Conservation (phyloP, 2,797 vertebrate species). For the Channa striata region DNA sequence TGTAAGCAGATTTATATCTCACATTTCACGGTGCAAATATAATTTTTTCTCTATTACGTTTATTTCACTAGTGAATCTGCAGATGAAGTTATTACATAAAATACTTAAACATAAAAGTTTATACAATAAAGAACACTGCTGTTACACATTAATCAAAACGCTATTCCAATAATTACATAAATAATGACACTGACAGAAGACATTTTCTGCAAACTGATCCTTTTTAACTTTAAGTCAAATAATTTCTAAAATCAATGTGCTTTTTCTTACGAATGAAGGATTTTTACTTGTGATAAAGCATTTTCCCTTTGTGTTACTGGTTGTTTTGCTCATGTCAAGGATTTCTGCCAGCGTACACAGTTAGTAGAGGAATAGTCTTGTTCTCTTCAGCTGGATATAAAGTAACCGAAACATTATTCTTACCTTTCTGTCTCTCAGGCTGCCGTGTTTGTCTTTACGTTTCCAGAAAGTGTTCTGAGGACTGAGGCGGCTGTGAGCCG, state of each 20-base stretch:
- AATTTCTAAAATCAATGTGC: neutral
- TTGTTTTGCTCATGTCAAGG: neutral
- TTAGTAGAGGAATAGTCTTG: neutral
- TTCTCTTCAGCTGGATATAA: neutral
- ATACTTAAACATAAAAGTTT: neutral
- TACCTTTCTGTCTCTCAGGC: constrained; percentile 57
- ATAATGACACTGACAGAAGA: neutral
- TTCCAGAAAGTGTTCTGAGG: constrained; percentile 34
- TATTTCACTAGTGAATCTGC: neutral
- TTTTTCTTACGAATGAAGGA: neutral
- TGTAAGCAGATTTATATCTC: neutral
- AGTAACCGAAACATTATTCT: constrained; percentile 3
- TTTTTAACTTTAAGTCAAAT: neutral
- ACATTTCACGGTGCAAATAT: neutral
- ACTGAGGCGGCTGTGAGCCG: constrained; percentile 34
- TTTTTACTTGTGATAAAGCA: constrained; percentile 11
- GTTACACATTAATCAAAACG: neutral
- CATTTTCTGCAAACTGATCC: neutral
- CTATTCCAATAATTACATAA: neutral
- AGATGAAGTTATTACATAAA: neutral
- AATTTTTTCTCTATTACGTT: neutral
- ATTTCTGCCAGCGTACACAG: too few relatives aligned
- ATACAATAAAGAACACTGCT: neutral
- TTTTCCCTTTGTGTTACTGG: neutral
- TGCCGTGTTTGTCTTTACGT: constrained; percentile 26